Evolutionary conservation across 2,888 invertebrate species (phyloP).

Genomic region (Drosophila imparisetae): DNA sequence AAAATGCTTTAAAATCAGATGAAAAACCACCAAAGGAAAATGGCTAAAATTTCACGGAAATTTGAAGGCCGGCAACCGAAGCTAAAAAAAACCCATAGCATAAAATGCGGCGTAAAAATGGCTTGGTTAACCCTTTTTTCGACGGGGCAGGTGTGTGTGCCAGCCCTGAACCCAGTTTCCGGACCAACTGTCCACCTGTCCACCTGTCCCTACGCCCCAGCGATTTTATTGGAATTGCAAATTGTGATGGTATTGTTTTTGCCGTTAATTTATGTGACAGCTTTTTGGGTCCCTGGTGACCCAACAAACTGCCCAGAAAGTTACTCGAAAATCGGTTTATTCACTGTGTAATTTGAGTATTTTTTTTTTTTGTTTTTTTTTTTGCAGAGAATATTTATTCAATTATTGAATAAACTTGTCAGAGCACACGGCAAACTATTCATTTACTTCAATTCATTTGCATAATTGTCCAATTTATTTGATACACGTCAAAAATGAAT

Average conservation of each 20-base stretch:
- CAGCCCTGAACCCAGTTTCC: slow-evolving; percentile 13
- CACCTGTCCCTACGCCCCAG: background rate
- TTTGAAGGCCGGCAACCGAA: background rate
- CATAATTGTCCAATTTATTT: slow-evolving; percentile 1
- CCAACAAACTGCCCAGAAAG: slow-evolving; percentile 1
- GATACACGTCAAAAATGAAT: background rate
- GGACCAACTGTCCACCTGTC: slow-evolving; percentile 8
- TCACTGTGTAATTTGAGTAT: slow-evolving; percentile 1
- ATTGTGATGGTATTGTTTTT: slow-evolving; percentile 52
- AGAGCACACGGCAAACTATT: slow-evolving; percentile 1
- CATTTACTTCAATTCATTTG: slow-evolving; percentile 4
- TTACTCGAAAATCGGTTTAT: slow-evolving; percentile 7
- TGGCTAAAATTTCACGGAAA: slow-evolving; percentile 9
- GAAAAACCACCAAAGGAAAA: slow-evolving; percentile 5
- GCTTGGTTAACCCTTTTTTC: slow-evolving; percentile 46
- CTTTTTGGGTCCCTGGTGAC: background rate
- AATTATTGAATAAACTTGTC: slow-evolving; percentile 3
- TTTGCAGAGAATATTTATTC: background rate
- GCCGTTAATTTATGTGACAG: slow-evolving; percentile 49
- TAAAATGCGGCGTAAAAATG: slow-evolving; percentile 47
- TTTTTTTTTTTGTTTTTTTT: background rate
- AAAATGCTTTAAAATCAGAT: slow-evolving; percentile 43
- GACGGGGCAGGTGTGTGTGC: background rate
- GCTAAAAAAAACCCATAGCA: slow-evolving; percentile 26
- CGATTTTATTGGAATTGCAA: slow-evolving; percentile 58